Conservation (phyloP, 2,888 invertebrate species). For the Kuschelorhynchus macadamiae region DNA sequence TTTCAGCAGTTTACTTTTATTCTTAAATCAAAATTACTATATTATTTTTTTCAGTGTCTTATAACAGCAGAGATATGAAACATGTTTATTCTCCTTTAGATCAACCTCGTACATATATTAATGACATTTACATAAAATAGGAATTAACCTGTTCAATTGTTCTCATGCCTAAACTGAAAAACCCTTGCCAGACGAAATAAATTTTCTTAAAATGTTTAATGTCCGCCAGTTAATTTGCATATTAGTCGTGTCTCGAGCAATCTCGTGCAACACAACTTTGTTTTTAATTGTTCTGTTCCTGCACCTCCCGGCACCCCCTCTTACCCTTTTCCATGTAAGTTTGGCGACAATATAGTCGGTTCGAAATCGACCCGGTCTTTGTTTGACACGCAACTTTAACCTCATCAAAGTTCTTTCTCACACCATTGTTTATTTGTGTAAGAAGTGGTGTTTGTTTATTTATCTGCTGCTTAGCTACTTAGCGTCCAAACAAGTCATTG, state of each 20-base stretch:
- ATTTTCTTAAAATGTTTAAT: slow-evolving; percentile 36
- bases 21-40: no score
- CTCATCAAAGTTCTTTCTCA: slow-evolving; percentile 17
- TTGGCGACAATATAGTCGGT: slow-evolving; percentile 33
- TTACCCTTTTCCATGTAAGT: neutral
- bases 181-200: slow-evolving; percentile 13
- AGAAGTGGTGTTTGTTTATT: no score
- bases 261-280: slow-evolving; percentile 37
- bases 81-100: no score
- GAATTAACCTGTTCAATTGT: neutral
- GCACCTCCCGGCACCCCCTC: neutral
- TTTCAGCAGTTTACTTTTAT: no score
- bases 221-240: slow-evolving; percentile 30
- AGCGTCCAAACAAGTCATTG: no score
- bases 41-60: no score
- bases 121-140: no score
- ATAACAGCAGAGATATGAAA: no score
- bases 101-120: no score
- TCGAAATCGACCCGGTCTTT: slow-evolving; percentile 27
- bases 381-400: slow-evolving; percentile 34
- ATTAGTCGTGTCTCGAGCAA: slow-evolving; percentile 28
- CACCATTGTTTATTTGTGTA: no score
- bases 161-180: neutral
- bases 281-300: slow-evolving; percentile 38
- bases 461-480: no score